These are phyloP conservation scores for Pipistrellus nathusii DNA, from an alignment of 2,797 vertebrate species.

Conservation along the genomic window DNA sequence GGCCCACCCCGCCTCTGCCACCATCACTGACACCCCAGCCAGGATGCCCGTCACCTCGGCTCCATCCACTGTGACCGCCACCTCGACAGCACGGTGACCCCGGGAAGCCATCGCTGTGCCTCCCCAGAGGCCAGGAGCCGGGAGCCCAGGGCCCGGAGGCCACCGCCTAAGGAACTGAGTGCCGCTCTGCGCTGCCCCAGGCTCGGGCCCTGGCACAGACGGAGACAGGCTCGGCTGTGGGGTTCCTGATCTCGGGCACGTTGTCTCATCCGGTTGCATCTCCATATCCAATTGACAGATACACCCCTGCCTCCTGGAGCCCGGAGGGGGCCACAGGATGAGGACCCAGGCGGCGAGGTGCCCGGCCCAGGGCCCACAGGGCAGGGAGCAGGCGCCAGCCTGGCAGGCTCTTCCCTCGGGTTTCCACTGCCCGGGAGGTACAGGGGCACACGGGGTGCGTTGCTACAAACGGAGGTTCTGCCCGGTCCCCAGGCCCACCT, in stretches of 20 bases:
- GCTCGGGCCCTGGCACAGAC: rapidly evolving
- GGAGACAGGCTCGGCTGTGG: neutral
- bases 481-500: neutral
- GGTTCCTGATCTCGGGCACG: rapidly evolving
- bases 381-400: too few relatives aligned
- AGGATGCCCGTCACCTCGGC: rapidly evolving
- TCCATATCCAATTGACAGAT: rapidly evolving
- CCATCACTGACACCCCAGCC: neutral
- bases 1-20: neutral
- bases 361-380: rapidly evolving
- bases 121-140: neutral
- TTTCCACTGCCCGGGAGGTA: neutral
- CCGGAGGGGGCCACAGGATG: neutral
- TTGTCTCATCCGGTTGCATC: neutral
- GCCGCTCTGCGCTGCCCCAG: neutral
- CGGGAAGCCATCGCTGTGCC: neutral
- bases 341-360: neutral
- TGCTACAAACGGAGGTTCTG: neutral
- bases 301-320: neutral
- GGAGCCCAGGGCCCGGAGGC: neutral
- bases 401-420: neutral
- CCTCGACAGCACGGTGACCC: rapidly evolving
- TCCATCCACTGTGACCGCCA: neutral
- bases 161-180: too few relatives aligned
- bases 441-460: rapidly evolving